Base-by-base conservation (phyloP, 2,113 vertebrate genomes). In the Aramus guarauna region DNA sequence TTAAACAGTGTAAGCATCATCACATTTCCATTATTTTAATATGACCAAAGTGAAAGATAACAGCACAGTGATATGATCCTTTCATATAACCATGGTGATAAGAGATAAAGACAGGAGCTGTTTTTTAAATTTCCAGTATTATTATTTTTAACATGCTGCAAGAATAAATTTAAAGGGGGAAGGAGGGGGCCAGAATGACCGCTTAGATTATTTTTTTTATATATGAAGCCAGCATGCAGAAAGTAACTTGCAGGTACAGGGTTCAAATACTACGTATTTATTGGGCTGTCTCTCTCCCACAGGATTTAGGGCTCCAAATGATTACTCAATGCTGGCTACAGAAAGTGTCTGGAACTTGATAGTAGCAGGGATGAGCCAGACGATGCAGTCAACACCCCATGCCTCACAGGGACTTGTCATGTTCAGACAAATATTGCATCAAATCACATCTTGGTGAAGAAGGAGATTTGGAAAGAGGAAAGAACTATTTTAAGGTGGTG, bases 1-100 rank as follows among this genome's bases (percentile, higher is more conserved):
- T 81, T 68, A 75, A 76, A 85, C 24, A 79, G 10, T 58, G 45
- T 43, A 93, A 91, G 37, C 74, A 94, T 29, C 36, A 80, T 59
- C 77, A 63, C 27, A 91, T 83, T 94, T 85, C 67, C 55, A 82
- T 95, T 91, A 94, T 88, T 97, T 95, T 87, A 94, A 91, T 91
- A 90, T 36, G 23, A 17, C 20, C 58, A 63, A 92, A 92, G 15
- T 58, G 58, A 91, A 92, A 88, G 77, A 64, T 59, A 94, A 74
- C 64, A 91, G 64, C 32, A 60, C 24, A 80, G 32, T 1, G 9
- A 94, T 85, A 92, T 7, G 53, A 82, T 76, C n/a, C 29, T 68
- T 84, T 82, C 84, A 66, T 62, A 95, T 63, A 92, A 90, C 76
- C 66, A 92, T 53, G 62, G 77, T 85, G 84, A 94, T 85, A 82